Conservation (phyloP, 2,797 vertebrate genomes). For the Loriculus beryllinus region DNA sequence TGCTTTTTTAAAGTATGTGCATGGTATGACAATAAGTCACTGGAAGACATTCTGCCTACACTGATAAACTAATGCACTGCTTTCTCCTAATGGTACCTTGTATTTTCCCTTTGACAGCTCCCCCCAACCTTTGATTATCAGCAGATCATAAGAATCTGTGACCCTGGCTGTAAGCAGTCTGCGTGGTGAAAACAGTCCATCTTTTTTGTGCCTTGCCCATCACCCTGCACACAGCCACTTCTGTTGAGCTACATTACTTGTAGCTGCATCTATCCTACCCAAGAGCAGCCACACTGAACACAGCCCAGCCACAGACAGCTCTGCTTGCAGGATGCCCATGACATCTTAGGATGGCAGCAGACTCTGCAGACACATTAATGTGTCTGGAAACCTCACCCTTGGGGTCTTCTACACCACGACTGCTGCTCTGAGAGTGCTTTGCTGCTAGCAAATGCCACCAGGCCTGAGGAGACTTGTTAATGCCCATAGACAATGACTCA, state of each 20-base stretch:
- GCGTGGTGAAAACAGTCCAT: fast-evolving
- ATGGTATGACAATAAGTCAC: not conserved
- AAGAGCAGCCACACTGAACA: fast-evolving
- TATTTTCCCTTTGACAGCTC: not conserved
- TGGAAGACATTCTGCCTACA: not conserved
- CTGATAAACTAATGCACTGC: not conserved
- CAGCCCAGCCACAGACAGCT: not conserved
- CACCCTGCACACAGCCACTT: not conserved
- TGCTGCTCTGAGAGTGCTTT: not conserved
- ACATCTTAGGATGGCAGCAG: not conserved
- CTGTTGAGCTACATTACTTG: not conserved
- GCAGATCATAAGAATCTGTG: not conserved
- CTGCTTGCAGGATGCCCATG: not conserved
- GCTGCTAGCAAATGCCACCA: not conserved
- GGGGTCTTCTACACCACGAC: not conserved
- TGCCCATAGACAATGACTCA: not conserved
- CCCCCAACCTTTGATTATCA: not conserved
- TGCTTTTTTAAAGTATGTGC: not conserved
- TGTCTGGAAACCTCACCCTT: not conserved
- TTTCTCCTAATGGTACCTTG: not conserved
- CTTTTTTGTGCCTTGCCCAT: not conserved
- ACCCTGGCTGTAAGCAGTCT: not conserved
- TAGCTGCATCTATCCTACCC: not conserved
- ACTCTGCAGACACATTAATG: not conserved
- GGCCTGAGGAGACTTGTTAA: not conserved